Evolutionary conservation across 2,797 vertebrate genomes (phyloP).

Genomic region (Macropus fuliginosus): DNA sequence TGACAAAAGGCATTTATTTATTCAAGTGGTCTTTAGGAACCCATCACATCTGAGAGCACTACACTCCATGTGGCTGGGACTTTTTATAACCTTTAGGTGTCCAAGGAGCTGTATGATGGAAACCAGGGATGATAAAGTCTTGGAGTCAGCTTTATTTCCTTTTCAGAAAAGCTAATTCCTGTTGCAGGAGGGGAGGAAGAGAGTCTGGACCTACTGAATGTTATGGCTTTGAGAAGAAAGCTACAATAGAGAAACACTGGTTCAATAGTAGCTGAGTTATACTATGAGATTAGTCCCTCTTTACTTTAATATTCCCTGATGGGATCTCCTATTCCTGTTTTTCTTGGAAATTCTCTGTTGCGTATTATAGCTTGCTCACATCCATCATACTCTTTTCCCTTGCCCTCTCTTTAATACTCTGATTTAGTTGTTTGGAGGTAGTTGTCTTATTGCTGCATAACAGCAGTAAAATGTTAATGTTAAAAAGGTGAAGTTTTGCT

Average conservation of each 20-base stretch:
- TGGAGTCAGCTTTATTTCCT: not conserved
- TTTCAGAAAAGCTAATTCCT: not conserved
- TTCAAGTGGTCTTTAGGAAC: not conserved
- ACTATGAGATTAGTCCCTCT: not conserved
- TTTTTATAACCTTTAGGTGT: not conserved
- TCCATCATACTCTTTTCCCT: not conserved
- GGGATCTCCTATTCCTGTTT: not conserved
- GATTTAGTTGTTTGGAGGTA: not conserved
- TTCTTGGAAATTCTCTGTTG: not conserved
- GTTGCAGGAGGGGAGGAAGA: not conserved
- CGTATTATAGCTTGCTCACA: not conserved
- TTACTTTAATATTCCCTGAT: not conserved
- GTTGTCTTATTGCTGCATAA: not conserved
- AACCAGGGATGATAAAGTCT: not conserved
- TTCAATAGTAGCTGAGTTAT: not conserved
- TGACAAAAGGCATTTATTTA: not conserved
- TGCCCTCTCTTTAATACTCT: not conserved
- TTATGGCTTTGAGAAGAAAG: not conserved
- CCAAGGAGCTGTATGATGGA: not conserved
- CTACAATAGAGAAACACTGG: not conserved
- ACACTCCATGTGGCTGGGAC: not conserved
- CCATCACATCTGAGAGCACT: not conserved
- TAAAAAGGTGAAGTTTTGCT: not conserved
- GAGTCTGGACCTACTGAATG: not conserved
- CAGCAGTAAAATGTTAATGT: not conserved